A percentile compares a stretch with the other conserved stretches of the same genome.
phyloP scores from a whole-genome alignment of 2,797 vertebrate species.

The Pterois miles region DNA sequence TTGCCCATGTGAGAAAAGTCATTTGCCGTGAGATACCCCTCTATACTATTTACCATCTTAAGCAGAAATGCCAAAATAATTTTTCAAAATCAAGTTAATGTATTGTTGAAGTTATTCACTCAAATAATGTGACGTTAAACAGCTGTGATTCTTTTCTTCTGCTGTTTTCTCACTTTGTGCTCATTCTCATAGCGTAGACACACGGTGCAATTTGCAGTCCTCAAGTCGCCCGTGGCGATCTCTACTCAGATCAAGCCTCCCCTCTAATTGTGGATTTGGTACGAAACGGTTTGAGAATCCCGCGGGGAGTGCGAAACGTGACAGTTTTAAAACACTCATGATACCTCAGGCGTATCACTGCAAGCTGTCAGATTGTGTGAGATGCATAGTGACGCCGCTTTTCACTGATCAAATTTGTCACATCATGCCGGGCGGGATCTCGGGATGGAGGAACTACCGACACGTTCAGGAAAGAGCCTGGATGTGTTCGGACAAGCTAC shows the following conservation, averaged over 20 bases:
- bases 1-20: constrained; percentile 54
- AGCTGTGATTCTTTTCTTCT: background rate
- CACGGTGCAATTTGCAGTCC: background rate
- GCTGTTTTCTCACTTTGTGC: background rate
- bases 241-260: background rate
- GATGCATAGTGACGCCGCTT: constrained; percentile 29
- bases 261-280: constrained; percentile 24
- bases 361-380: constrained; percentile 51
- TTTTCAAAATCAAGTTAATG: constrained; percentile 16
- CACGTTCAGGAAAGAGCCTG: constrained; percentile 46
- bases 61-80: constrained; percentile 1
- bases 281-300: constrained; percentile 15
- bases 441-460: constrained; percentile 29
- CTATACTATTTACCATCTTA: background rate
- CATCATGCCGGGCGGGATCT: constrained; percentile 61
- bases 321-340: constrained; percentile 33
- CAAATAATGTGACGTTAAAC: background rate
- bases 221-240: constrained; percentile 9
- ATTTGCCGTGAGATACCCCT: constrained; percentile 32
- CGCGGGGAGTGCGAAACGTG: constrained; percentile 31
- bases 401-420: constrained; percentile 70
- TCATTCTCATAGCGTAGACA: background rate
- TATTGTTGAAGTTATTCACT: constrained; percentile 6
- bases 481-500: constrained; percentile 63
- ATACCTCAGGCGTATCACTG: constrained; percentile 54